A percentile compares a stretch with the other conserved stretches of the same genome.
These are phyloP conservation scores for Drosophila ambigua DNA, from an alignment of 1,140 invertebrate species.

Conservation along the genomic window DNA sequence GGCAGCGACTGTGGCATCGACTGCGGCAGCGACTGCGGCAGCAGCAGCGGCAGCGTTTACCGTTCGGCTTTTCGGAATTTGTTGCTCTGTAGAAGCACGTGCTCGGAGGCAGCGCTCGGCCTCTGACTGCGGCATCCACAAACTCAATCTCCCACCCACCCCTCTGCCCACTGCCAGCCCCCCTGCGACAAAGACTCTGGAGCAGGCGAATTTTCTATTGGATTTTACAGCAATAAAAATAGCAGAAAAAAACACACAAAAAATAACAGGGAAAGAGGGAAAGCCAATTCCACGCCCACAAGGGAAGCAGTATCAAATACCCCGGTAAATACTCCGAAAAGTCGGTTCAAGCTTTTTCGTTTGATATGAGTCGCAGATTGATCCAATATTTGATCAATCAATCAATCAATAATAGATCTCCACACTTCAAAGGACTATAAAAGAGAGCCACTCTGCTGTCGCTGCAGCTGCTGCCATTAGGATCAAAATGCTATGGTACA, in stretches of 20 bases:
- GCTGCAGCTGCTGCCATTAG: too few relatives aligned
- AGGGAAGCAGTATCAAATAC: too few relatives aligned
- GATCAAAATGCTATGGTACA: too few relatives aligned
- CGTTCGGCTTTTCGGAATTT: not conserved
- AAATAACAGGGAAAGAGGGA: too few relatives aligned
- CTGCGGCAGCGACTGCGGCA: conserved; percentile 29
- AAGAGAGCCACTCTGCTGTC: too few relatives aligned
- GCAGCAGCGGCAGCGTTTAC: conserved; percentile 15
- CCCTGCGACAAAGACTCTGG: not conserved
- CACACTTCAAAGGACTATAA: too few relatives aligned
- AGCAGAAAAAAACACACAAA: conserved; percentile 27
- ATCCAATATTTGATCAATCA: too few relatives aligned
- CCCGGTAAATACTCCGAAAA: too few relatives aligned
- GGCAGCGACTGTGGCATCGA: not conserved
- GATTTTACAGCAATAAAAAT: conserved; percentile 23
- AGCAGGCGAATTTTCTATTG: conserved; percentile 18
- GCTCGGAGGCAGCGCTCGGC: conserved; percentile 48
- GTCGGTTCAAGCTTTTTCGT: too few relatives aligned
- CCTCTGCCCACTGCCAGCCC: not conserved
- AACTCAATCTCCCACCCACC: not conserved
- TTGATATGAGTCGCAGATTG: too few relatives aligned
- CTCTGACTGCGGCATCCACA: conserved; percentile 44
- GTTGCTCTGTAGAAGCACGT: conserved; percentile 53
- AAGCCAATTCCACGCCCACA: too few relatives aligned
- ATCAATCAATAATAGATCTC: too few relatives aligned